Evolutionary conservation across 2,113 vertebrate genomes (phyloP).

Genomic region (Balaeniceps rex): DNA sequence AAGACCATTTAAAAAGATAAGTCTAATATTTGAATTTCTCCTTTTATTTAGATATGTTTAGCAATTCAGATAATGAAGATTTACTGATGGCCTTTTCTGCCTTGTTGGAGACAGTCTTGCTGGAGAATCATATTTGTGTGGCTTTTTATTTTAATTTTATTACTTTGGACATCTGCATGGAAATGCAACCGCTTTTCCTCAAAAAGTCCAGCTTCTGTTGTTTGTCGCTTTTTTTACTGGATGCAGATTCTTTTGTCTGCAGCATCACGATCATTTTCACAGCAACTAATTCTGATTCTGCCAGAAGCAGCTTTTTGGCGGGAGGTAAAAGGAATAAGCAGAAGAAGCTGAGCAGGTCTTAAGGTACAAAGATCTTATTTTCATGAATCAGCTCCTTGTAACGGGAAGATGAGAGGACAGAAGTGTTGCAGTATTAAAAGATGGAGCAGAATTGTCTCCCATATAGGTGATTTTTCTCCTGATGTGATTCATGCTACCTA

Average conservation of each 20-base stretch:
- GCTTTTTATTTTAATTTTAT: slow-evolving; percentile 43
- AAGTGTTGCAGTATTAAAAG: background rate
- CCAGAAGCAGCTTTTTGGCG: slow-evolving; percentile 29
- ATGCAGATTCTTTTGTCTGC: slow-evolving; percentile 20
- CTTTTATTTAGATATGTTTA: slow-evolving; percentile 50
- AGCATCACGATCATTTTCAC: background rate
- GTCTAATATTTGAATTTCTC: slow-evolving; percentile 50
- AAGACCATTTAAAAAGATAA: slow-evolving; percentile 4
- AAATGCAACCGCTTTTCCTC: background rate
- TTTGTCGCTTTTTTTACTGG: background rate
- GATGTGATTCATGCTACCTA: background rate
- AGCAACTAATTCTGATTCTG: slow-evolving; percentile 17
- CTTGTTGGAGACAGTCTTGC: slow-evolving; percentile 46
- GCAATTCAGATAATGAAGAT: slow-evolving; percentile 56
- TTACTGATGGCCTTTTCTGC: slow-evolving; percentile 45
- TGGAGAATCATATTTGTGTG: slow-evolving; percentile 44
- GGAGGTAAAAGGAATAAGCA: slow-evolving; percentile 5
- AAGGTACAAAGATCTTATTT: slow-evolving; percentile 21
- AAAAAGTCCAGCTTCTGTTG: slow-evolving; percentile 18
- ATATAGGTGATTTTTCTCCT: background rate
- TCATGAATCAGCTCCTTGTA: slow-evolving; percentile 19
- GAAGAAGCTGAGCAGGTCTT: slow-evolving; percentile 26
- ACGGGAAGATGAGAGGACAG: background rate
- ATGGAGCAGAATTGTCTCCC: background rate
- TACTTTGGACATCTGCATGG: slow-evolving; percentile 10